Conservation (phyloP, 2,113 vertebrate genomes). For the Bufo bufo region DNA sequence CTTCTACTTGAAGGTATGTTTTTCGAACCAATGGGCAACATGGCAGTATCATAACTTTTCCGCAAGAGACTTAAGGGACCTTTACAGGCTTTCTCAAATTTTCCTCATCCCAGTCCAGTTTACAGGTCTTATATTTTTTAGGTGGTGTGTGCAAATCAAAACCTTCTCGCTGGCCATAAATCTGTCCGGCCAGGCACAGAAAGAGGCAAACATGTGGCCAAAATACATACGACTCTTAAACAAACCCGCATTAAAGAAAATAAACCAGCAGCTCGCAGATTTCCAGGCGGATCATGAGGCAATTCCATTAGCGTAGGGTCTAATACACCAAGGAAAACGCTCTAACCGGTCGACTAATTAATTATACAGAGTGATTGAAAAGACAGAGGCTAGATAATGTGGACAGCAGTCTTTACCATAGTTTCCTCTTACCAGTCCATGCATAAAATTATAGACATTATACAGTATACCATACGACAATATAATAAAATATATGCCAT, state of each 20-base stretch:
- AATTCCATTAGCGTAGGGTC: slow-evolving; percentile 55
- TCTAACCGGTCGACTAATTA: slow-evolving; percentile 11
- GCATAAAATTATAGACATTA: background rate
- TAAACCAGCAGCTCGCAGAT: slow-evolving; percentile 13
- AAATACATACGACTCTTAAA: slow-evolving; percentile 53
- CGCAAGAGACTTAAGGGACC: background rate
- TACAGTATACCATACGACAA: background rate
- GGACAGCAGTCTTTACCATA: background rate
- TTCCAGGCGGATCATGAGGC: slow-evolving; percentile 56
- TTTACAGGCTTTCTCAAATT: slow-evolving; percentile 17
- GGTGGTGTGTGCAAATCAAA: slow-evolving; percentile 42
- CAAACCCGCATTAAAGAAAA: slow-evolving; percentile 53
- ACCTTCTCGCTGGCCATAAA: slow-evolving; percentile 50
- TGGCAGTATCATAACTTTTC: slow-evolving; percentile 4
- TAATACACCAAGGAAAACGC: background rate
- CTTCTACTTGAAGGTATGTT: background rate
- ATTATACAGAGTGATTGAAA: slow-evolving; percentile 55
- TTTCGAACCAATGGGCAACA: slow-evolving; percentile 1
- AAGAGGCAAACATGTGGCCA: slow-evolving; percentile 39
- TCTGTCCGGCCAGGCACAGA: slow-evolving; percentile 34
- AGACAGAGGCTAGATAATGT: slow-evolving; percentile 49
- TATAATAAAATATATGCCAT: too few species aligned
- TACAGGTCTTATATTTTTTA: slow-evolving; percentile 29
- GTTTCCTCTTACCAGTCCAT: background rate
- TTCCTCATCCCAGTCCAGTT: slow-evolving; percentile 34